Conservation (phyloP, 2,888 invertebrate genomes). For the Phorcus lineatus region DNA sequence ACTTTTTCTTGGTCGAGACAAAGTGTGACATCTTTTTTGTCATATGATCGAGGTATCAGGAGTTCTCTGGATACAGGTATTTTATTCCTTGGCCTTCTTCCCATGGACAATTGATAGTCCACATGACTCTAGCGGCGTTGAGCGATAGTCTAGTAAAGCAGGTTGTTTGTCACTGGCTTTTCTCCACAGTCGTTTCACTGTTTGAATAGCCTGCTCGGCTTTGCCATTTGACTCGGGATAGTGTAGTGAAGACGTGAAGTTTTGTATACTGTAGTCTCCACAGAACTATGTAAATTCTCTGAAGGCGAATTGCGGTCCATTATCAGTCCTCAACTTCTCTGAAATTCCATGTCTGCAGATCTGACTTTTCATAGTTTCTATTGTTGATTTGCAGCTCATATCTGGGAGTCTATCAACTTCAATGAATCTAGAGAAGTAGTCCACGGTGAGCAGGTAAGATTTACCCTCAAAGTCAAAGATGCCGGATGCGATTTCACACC, state of each 20-base stretch:
- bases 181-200: not conserved
- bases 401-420: constrained; percentile 34
- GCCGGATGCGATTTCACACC: not conserved
- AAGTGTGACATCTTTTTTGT: no score
- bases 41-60: not conserved
- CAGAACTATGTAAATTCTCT: constrained; percentile 30
- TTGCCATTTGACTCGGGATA: constrained; percentile 42
- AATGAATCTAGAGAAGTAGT: constrained; percentile 41
- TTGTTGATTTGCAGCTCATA: constrained; percentile 28
- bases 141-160: not conserved
- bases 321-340: constrained; percentile 30
- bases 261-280: constrained; percentile 33
- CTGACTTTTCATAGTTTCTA: constrained; percentile 38
- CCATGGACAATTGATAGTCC: not conserved
- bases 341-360: constrained; percentile 37
- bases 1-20: no score
- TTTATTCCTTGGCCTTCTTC: not conserved
- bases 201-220: constrained; percentile 27
- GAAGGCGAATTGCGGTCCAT: constrained; percentile 39
- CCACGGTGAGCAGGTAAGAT: constrained; percentile 37
- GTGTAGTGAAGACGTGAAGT: constrained; percentile 38
- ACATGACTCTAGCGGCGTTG: not conserved
- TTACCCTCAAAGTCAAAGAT: constrained; percentile 34
- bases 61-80: not conserved
- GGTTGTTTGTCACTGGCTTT: not conserved